Conservation (phyloP, 2,888 invertebrate genomes). For the Nineta flava region DNA sequence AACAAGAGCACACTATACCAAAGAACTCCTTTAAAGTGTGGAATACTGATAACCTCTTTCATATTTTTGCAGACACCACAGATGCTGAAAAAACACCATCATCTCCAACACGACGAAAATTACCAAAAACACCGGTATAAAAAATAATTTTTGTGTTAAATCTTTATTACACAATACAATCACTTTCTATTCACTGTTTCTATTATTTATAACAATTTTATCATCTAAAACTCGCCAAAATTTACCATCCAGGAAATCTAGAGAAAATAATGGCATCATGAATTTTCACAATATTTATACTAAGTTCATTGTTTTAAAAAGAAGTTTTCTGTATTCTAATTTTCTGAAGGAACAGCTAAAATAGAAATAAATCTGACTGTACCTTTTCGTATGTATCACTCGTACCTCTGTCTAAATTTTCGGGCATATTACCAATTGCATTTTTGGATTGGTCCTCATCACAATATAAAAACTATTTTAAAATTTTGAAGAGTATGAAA, state of each 20-base stretch:
- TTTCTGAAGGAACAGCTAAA: too few relatives aligned
- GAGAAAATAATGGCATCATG: too few relatives aligned
- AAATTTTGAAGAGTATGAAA: too few relatives aligned
- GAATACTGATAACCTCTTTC: not conserved
- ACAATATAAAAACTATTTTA: too few relatives aligned
- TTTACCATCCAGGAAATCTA: not conserved
- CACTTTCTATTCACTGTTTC: slow-evolving; percentile 33
- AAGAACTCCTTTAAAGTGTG: not conserved
- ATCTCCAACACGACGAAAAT: slow-evolving; percentile 83
- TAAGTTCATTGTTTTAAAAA: too few relatives aligned
- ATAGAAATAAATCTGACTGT: too few relatives aligned
- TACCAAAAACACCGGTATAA: slow-evolving; percentile 96
- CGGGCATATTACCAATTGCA: too few relatives aligned
- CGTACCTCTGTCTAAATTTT: too few relatives aligned
- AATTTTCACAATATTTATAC: too few relatives aligned
- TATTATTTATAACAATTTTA: slow-evolving; percentile 24
- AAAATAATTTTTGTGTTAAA: slow-evolving; percentile 28
- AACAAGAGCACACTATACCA: not conserved
- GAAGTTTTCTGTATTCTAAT: too few relatives aligned
- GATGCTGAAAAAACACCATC: slow-evolving; percentile 67
- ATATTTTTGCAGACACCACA: slow-evolving; percentile 55
- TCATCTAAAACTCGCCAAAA: slow-evolving; percentile 1
- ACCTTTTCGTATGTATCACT: too few relatives aligned
- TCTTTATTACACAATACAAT: slow-evolving; percentile 16
- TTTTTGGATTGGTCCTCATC: too few relatives aligned